Evolutionary conservation across 2,888 invertebrate genomes (phyloP), one percentile per base, ranked within the genome.

Genomic region (Drosophila paramelanica): DNA sequence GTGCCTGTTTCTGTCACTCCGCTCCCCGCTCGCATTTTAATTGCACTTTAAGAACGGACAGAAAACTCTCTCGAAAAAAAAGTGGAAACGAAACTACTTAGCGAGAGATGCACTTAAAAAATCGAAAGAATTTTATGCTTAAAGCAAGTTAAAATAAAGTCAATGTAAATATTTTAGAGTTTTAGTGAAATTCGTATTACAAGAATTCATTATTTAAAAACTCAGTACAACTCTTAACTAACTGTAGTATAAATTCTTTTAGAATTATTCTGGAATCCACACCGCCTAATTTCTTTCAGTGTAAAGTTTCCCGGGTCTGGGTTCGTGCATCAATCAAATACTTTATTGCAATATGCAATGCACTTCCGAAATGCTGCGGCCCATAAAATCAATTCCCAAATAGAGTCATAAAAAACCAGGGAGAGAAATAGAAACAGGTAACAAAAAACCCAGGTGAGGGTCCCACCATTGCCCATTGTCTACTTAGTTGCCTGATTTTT

Each of bases 381-480:
- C 70, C 79, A 68, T 74, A 85, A 81, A 81, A 79, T 79, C 81
- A 74, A 81, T 84, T 73, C 47, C 64, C 69, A 79, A 83, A 83
- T 83, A 81, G 79, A 85, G 80, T 80, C 82, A 82, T 87, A 84
- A 85, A 84, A 70, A 61, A 52, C 41, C 31, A 47, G 41, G 45
- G 36, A 25, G 36, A 43, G 31, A 23, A 36, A 43, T 45, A 42
- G 64, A 50, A 49, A 56, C 85, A 84, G 88, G 85, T 87, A 88
- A 82, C 78, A 65, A 68, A 85, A 80, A 68, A 80, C 76, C 66
- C 50, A 76, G 58, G 52, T 73, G 67, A 75, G 84, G 81, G 84
- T 77, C 56, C 36, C 31, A 31, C 10, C 31, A 31, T 8, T 31
- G 56, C 50, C 55, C 77, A 51, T 65, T 69, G 60, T 73, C 53